phyloP scores from a whole-genome alignment of 1,140 invertebrate species.

The Cherax quadricarinatus region DNA sequence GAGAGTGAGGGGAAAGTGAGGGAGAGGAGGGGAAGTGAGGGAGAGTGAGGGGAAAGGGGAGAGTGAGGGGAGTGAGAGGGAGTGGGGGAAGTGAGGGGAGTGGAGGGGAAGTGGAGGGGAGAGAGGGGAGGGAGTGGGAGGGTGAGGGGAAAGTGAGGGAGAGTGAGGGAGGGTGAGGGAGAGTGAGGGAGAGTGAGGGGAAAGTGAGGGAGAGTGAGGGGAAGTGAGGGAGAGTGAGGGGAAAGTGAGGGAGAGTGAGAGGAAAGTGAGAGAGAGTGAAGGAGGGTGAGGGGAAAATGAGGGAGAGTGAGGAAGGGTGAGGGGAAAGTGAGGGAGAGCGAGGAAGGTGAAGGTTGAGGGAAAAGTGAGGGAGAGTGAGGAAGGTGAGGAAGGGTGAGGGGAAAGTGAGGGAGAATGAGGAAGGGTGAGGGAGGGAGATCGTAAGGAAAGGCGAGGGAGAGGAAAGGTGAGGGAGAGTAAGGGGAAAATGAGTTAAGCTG shows the following conservation, averaged over 20 bases:
- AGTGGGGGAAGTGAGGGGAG: neutral
- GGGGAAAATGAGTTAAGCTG: no score
- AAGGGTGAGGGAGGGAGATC: no score
- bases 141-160: neutral
- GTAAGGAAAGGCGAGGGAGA: no score
- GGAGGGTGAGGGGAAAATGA: neutral
- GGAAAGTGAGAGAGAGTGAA: neutral
- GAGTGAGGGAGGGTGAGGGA: neutral
- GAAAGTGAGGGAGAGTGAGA: conserved; percentile 1
- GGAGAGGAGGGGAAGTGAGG: neutral
- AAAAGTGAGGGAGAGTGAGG: no score
- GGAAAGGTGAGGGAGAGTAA: no score
- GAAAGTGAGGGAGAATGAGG: neutral
- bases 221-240: neutral
- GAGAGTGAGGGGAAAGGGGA: neutral
- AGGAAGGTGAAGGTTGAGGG: neutral
- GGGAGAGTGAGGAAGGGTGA: neutral
- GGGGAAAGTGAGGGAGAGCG: neutral
- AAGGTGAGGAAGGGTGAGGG: no score
- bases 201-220: neutral
- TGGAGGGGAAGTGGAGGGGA: neutral
- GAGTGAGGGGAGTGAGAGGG: neutral
- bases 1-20: neutral
- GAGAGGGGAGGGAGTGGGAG: neutral
- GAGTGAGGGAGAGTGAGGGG: neutral